phyloP scores from a whole-genome alignment of 2,113 vertebrate genomes.

The Chrysemys picta region DNA sequence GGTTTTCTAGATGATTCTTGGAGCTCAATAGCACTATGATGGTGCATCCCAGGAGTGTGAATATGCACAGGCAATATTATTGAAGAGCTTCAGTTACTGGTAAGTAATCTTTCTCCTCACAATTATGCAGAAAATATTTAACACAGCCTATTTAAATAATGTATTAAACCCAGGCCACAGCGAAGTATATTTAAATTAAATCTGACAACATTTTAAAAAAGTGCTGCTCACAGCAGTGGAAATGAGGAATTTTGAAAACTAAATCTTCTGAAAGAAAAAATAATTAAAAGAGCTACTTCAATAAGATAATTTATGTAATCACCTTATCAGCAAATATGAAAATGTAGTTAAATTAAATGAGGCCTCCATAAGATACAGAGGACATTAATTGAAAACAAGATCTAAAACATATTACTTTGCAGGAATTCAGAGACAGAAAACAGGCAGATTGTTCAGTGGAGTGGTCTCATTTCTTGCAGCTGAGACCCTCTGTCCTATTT shows the following conservation, averaged over 20 bases:
- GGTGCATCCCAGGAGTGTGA: slow-evolving; percentile 10
- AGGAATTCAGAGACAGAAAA: slow-evolving; percentile 29
- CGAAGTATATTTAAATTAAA: slow-evolving; percentile 63
- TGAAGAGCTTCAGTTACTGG: slow-evolving; percentile 45
- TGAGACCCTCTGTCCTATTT: neutral
- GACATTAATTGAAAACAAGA: slow-evolving; percentile 37
- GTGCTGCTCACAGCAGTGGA: slow-evolving; percentile 6
- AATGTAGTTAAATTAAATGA: slow-evolving; percentile 45
- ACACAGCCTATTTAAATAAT: slow-evolving; percentile 68
- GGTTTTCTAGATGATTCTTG: neutral
- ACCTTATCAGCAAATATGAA: slow-evolving; percentile 49
- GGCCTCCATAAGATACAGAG: slow-evolving; percentile 8
- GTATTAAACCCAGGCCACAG: slow-evolving; percentile 57
- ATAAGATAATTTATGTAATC: slow-evolving; percentile 22
- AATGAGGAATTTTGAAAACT: slow-evolving; percentile 52
- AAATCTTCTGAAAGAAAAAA: slow-evolving; percentile 43
- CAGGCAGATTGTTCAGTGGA: slow-evolving; percentile 10
- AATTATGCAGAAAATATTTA: slow-evolving; percentile 66
- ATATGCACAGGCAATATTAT: slow-evolving; percentile 48
- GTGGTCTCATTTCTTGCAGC: neutral
- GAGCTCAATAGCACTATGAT: neutral
- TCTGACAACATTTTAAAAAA: slow-evolving; percentile 5
- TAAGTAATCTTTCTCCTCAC: slow-evolving; percentile 1
- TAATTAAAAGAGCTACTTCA: slow-evolving; percentile 51
- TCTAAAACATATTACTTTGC: neutral